These are phyloP conservation scores for Coenonympha arcania DNA, from an alignment of 2,888 invertebrate genomes.

Conservation along the genomic window DNA sequence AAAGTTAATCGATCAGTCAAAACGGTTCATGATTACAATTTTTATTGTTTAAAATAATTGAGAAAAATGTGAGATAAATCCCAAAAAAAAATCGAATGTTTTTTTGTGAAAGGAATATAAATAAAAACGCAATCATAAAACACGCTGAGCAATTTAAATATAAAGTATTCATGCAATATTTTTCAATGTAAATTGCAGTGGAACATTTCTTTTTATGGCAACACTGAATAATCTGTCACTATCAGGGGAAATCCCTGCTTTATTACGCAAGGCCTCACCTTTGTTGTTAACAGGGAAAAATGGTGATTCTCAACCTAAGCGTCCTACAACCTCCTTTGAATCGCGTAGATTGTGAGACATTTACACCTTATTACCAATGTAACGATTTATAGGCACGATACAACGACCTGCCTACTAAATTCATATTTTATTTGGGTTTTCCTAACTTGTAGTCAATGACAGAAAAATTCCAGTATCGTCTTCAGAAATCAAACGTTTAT, in stretches of 20 bases:
- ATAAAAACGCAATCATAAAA: slow-evolving; percentile 15
- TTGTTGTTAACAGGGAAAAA: slow-evolving; percentile 48
- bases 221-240: slow-evolving; percentile 48
- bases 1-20: background rate
- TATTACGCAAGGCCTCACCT: slow-evolving; percentile 41
- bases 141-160: slow-evolving; percentile 20
- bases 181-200: slow-evolving; percentile 23
- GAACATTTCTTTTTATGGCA: slow-evolving; percentile 32
- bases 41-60: background rate
- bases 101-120: slow-evolving; percentile 14
- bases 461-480: too few relatives aligned
- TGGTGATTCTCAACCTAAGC: slow-evolving; percentile 40
- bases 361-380: slow-evolving; percentile 29
- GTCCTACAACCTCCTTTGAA: slow-evolving; percentile 39
- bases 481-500: too few relatives aligned
- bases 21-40: too few relatives aligned
- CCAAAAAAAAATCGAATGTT: slow-evolving; percentile 16
- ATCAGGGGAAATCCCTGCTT: slow-evolving; percentile 48
- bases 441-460: too few relatives aligned
- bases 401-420: too few relatives aligned
- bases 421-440: too few relatives aligned
- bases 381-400: too few relatives aligned
- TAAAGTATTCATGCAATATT: slow-evolving; percentile 26
- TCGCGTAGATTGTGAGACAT: slow-evolving; percentile 28
- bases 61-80: background rate